These are phyloP conservation scores for Planiliza haematocheilus DNA, from an alignment of 2,113 vertebrate species.

Conservation along the genomic window DNA sequence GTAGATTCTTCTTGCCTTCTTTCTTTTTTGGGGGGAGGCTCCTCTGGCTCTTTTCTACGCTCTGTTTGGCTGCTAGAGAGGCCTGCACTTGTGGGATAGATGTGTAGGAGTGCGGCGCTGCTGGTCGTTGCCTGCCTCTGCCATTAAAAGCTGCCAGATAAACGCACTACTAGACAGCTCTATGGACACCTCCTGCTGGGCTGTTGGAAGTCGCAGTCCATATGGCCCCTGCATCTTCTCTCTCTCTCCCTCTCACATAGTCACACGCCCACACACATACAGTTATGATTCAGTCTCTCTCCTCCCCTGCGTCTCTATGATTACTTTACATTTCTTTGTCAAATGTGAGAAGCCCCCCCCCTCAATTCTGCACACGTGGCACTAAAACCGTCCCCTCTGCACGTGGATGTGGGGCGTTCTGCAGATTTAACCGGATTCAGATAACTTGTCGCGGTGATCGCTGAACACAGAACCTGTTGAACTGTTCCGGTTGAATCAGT, in stretches of 20 bases:
- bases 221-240: conserved; percentile 34
- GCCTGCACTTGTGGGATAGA: conserved; percentile 46
- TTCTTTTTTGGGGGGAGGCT: conserved; percentile 15
- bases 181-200: conserved; percentile 56
- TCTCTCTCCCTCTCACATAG: conserved; percentile 1
- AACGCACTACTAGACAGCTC: conserved; percentile 60
- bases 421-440: conserved; percentile 47
- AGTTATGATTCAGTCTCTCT: conserved; percentile 16
- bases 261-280: conserved; percentile 5
- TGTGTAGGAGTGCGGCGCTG: conserved; percentile 46
- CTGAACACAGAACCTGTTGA: conserved; percentile 15
- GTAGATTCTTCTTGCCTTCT: neutral
- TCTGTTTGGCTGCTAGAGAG: conserved; percentile 63
- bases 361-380: conserved; percentile 5
- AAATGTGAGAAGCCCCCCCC: no score
- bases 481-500: conserved; percentile 35
- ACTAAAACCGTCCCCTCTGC: neutral
- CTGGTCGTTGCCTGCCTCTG: conserved; percentile 47
- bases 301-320: neutral
- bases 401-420: conserved; percentile 7
- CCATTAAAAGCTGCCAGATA: conserved; percentile 76
- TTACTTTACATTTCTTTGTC: conserved; percentile 12
- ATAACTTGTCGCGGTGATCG: conserved; percentile 47
- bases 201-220: conserved; percentile 59
- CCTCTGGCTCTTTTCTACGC: conserved; percentile 21